Percentiles rank a stretch among this genome's conserved stretches.
Evolutionary conservation across 2,888 invertebrate genomes (phyloP).

Genomic region (Deilephila porcellus): DNA sequence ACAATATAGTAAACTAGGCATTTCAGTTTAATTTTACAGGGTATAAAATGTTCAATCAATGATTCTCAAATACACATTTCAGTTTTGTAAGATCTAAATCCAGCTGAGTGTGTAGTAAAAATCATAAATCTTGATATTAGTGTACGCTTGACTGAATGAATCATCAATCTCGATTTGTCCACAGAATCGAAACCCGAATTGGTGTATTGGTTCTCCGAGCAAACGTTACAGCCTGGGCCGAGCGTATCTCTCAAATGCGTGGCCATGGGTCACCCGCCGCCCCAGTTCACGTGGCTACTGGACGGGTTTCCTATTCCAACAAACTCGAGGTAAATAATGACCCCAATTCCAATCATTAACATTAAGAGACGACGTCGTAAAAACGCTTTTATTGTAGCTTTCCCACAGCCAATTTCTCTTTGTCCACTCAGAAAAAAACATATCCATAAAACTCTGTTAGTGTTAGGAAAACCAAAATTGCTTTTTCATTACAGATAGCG

Average conservation of each 20-base stretch:
- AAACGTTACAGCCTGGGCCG: constrained; percentile 95
- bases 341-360: neutral
- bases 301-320: constrained; percentile 94
- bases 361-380: constrained; percentile 10
- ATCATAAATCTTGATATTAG: too few relatives aligned
- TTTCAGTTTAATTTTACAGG: too few relatives aligned
- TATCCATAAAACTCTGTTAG: neutral
- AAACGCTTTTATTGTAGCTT: constrained; percentile 5
- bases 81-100: too few relatives aligned
- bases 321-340: constrained; percentile 84
- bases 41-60: too few relatives aligned
- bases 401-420: constrained; percentile 10
- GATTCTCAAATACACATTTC: too few relatives aligned
- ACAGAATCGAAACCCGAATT: constrained; percentile 95
- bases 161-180: constrained; percentile 43
- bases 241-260: constrained; percentile 96
- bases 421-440: constrained; percentile 5
- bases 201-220: constrained; percentile 96
- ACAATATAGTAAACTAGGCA: too few relatives aligned
- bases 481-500: constrained; percentile 5
- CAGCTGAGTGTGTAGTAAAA: too few relatives aligned
- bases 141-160: neutral
- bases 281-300: constrained; percentile 95
- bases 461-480: neutral
- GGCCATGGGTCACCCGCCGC: constrained; percentile 97